Percentiles rank a stretch among this genome's conserved stretches.
Evolutionary conservation across 2,797 vertebrate species (phyloP).

Genomic region (Peromyscus aztecus): DNA sequence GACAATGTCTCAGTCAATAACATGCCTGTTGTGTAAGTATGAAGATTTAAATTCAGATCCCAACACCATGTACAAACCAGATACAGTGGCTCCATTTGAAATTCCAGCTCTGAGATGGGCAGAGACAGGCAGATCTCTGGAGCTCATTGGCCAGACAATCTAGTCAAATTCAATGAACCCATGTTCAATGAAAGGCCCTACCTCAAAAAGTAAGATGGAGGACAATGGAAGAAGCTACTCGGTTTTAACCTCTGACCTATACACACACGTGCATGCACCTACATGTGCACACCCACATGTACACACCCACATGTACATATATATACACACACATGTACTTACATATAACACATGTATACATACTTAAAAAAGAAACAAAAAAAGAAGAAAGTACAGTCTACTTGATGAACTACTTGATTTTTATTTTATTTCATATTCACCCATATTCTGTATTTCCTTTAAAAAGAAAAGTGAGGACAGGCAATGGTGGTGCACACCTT

Average conservation of each 20-base stretch:
- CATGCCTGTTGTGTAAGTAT: background rate
- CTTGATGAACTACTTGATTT: background rate
- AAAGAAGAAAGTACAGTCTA: background rate
- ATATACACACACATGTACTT: background rate
- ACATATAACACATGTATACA: background rate
- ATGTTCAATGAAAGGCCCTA: background rate
- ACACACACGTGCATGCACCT: background rate
- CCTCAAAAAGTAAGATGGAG: background rate
- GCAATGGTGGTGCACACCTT: background rate
- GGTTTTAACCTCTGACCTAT: background rate
- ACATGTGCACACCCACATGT: background rate
- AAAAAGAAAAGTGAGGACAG: conserved; percentile 14
- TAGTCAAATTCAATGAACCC: background rate
- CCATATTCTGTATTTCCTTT: background rate
- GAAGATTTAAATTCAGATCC: background rate
- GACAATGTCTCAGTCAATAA: background rate
- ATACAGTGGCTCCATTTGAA: no score
- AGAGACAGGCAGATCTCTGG: background rate
- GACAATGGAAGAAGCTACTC: no score
- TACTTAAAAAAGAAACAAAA: background rate
- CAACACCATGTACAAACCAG: background rate
- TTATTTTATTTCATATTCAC: background rate
- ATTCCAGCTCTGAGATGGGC: background rate
- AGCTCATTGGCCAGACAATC: background rate
- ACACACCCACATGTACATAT: no score